These are phyloP conservation scores for Dipodomys stephensi DNA, from an alignment of 2,113 vertebrate genomes.

Conservation along the genomic window DNA sequence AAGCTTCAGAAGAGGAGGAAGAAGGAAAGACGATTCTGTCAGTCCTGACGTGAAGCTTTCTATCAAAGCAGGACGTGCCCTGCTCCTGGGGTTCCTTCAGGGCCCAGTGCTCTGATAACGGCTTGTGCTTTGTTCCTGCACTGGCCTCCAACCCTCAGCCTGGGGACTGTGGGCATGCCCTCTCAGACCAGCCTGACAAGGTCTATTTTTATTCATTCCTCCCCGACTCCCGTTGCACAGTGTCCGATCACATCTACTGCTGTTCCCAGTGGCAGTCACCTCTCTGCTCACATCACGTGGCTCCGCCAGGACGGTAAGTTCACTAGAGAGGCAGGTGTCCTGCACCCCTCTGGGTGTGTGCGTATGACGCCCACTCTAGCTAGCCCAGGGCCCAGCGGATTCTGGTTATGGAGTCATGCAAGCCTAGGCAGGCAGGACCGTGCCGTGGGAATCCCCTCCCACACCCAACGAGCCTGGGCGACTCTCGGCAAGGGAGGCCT, in stretches of 20 bases:
- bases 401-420: too few species aligned
- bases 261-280: neutral
- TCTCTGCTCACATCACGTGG: neutral
- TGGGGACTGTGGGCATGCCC: too few species aligned
- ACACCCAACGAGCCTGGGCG: neutral
- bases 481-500: neutral
- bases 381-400: neutral
- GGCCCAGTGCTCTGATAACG: neutral
- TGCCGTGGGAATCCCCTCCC: constrained; percentile 14
- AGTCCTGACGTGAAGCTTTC: neutral
- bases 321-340: neutral
- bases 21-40: neutral
- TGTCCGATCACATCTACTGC: neutral
- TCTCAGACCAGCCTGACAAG: neutral
- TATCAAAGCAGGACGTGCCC: neutral
- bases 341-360: neutral
- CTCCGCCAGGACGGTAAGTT: neutral
- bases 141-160: neutral
- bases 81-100: neutral
- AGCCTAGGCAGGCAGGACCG: neutral
- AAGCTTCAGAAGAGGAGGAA: neutral
- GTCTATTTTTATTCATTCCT: neutral
- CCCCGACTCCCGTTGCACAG: neutral
- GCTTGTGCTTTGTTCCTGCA: neutral
- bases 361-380: neutral